Percentiles rank a stretch among this genome's conserved stretches.
phyloP scores from a whole-genome alignment of 2,888 invertebrate species.

The Drosophila mimetica region DNA sequence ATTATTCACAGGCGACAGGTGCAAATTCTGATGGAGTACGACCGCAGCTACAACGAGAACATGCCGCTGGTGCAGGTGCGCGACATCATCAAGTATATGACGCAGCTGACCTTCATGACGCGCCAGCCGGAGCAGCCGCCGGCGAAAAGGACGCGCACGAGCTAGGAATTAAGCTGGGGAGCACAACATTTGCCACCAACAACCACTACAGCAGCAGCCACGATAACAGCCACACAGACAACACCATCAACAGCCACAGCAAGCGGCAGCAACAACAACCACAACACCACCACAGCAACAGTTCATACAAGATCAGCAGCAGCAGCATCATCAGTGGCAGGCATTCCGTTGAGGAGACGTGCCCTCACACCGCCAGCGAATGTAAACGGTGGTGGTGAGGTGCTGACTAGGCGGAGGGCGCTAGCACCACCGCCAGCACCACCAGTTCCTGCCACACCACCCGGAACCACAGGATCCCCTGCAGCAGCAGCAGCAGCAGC shows the following conservation, averaged over 20 bases:
- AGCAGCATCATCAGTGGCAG: conserved; percentile 34
- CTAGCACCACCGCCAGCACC: conserved; percentile 51
- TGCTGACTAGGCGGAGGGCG: conserved; percentile 34
- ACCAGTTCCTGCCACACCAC: conserved; percentile 29
- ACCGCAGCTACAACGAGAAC: conserved; percentile 90
- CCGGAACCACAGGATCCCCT: not conserved
- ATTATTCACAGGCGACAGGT: conserved; percentile 87
- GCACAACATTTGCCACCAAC: conserved; percentile 83
- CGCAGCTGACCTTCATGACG: conserved; percentile 94
- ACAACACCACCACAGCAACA: conserved; percentile 32
- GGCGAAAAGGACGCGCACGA: conserved; percentile 83
- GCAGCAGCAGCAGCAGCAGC: no score
- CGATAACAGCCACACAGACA: conserved; percentile 38
- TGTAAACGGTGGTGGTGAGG: conserved; percentile 27
- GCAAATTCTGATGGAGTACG: conserved; percentile 90
- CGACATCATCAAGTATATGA: conserved; percentile 93
- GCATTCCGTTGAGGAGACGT: conserved; percentile 18
- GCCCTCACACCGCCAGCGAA: conserved; percentile 40
- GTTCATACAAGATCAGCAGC: conserved; percentile 27
- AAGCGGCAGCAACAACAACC: conserved; percentile 36
- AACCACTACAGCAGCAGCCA: conserved; percentile 66
- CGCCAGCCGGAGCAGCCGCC: conserved; percentile 84
- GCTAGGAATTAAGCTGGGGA: conserved; percentile 85
- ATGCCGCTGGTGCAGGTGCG: conserved; percentile 92
- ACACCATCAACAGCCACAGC: conserved; percentile 45